A percentile compares a stretch with the other conserved stretches of the same genome.
phyloP scores from a whole-genome alignment of 2,797 vertebrate genomes.

The Microctenopoma stevenorrisi region DNA sequence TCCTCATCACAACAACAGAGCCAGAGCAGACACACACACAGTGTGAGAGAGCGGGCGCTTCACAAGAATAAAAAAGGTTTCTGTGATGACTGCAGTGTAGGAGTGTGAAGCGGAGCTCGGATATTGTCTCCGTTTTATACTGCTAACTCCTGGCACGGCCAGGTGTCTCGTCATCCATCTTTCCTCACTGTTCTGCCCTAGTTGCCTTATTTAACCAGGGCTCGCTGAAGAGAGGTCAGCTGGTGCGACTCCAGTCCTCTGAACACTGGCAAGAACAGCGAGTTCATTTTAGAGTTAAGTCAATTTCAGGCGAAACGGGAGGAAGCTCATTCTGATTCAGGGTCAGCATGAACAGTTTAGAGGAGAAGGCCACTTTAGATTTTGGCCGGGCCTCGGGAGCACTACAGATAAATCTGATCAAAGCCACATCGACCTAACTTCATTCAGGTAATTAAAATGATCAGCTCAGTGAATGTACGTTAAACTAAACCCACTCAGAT shows the following conservation, averaged over 20 bases:
- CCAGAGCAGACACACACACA: slow-evolving; percentile 16
- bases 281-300: slow-evolving; percentile 23
- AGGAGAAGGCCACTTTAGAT: neutral
- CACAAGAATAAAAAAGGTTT: slow-evolving; percentile 3
- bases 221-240: slow-evolving; percentile 26
- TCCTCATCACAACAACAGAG: slow-evolving; percentile 59
- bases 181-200: slow-evolving; percentile 51
- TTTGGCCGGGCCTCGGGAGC: too few relatives aligned
- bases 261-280: neutral
- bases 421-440: neutral
- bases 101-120: neutral
- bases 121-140: neutral
- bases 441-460: too few relatives aligned
- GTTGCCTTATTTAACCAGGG: slow-evolving; percentile 33
- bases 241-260: neutral
- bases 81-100: slow-evolving; percentile 7
- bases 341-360: neutral
- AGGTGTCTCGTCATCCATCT: slow-evolving; percentile 1
- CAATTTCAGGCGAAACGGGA: slow-evolving; percentile 15
- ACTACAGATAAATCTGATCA: neutral
- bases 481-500: too few relatives aligned
- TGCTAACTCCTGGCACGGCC: neutral
- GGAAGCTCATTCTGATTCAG: slow-evolving; percentile 18
- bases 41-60: slow-evolving; percentile 14
- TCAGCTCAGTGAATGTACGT: too few relatives aligned